These are phyloP conservation scores for Alviniconcha strummeri DNA, from an alignment of 2,888 invertebrate species.

Conservation along the genomic window DNA sequence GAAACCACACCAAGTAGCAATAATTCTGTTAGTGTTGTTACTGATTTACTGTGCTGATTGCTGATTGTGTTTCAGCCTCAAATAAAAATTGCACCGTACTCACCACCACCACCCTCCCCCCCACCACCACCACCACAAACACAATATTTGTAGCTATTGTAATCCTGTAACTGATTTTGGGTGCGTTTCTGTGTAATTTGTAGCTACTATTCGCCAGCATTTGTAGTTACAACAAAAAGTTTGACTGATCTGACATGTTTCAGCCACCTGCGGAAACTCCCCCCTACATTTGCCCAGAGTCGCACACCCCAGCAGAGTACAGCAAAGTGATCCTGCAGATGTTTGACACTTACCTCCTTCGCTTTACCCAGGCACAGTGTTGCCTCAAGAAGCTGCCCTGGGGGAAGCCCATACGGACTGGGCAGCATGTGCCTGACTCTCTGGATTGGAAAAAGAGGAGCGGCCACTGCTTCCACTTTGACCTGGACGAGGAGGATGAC, in stretches of 20 bases:
- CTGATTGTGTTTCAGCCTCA: too few species aligned
- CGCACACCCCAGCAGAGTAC: conserved; percentile 32
- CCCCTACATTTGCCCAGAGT: conserved; percentile 31
- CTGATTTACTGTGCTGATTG: too few species aligned
- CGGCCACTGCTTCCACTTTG: not conserved
- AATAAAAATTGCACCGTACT: too few species aligned
- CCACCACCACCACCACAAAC: too few species aligned
- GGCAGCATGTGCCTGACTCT: conserved; percentile 49
- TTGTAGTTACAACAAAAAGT: too few species aligned
- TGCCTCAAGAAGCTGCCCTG: conserved; percentile 38
- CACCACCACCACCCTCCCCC: too few species aligned
- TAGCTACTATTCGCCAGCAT: too few species aligned
- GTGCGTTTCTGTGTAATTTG: too few species aligned
- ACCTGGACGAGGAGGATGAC: conserved; percentile 3
- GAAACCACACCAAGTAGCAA: too few species aligned
- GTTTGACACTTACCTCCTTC: conserved; percentile 49
- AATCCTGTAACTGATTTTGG: too few species aligned
- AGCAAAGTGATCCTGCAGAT: conserved; percentile 49
- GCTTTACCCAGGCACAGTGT: conserved; percentile 45
- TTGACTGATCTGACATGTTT: not conserved
- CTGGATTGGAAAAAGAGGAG: conserved; percentile 50
- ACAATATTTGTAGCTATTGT: too few species aligned
- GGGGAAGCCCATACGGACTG: conserved; percentile 54
- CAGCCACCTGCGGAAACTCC: conserved; percentile 26
- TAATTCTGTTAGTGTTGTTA: too few species aligned